Conservation (phyloP, 2,888 invertebrate genomes). For the Cacoxenus indagator region DNA sequence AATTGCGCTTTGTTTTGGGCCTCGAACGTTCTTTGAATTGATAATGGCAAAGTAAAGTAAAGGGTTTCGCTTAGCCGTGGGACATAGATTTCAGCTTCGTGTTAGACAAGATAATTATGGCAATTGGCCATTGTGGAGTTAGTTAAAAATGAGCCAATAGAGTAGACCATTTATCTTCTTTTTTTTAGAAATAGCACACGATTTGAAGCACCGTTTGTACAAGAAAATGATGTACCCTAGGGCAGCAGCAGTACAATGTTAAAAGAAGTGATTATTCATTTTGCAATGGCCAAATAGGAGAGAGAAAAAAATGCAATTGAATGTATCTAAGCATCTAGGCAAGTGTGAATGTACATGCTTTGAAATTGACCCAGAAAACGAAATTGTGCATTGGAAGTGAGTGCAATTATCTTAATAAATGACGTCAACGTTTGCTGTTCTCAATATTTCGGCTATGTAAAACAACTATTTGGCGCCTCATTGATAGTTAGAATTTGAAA, state of each 20-base stretch:
- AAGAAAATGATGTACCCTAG: conserved; percentile 16
- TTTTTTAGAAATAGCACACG: conserved; percentile 9
- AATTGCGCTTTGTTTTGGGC: conserved; percentile 28
- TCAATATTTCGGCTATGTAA: background rate
- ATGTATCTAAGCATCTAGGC: background rate
- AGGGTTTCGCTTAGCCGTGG: conserved; percentile 56
- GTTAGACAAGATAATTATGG: conserved; percentile 64
- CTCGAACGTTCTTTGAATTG: conserved; percentile 14
- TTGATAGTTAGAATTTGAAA: background rate
- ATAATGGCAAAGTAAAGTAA: conserved; percentile 39
- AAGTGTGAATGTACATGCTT: background rate
- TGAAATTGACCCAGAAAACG: conserved; percentile 10
- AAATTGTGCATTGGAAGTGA: background rate
- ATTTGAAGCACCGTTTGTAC: background rate
- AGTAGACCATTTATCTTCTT: background rate
- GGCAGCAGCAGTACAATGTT: background rate
- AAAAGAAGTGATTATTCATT: conserved; percentile 3
- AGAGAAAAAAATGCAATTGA: background rate
- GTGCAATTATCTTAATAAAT: background rate
- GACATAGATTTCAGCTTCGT: conserved; percentile 64
- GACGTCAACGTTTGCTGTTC: background rate
- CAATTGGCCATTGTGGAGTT: conserved; percentile 46
- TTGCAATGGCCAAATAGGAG: background rate
- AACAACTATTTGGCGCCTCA: background rate
- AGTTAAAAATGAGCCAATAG: background rate